These are phyloP conservation scores for Mesocentrotus franciscanus DNA, from an alignment of 53 echinoderm and acorn worm species.

Conservation along the genomic window DNA sequence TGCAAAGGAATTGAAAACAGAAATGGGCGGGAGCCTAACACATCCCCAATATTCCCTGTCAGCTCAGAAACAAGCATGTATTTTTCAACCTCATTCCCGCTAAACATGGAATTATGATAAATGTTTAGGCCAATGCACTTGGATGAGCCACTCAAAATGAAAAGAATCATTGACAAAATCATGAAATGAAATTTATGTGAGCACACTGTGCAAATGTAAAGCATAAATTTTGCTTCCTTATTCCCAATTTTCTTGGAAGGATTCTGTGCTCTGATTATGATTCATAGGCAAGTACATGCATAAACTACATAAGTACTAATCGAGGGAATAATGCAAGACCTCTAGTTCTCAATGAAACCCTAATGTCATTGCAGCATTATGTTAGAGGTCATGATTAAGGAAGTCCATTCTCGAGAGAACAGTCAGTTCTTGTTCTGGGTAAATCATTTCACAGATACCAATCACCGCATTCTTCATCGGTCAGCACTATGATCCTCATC, in stretches of 20 bases:
- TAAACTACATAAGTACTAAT: not conserved
- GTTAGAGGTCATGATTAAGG: not conserved
- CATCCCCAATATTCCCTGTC: not conserved
- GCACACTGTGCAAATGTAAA: not conserved
- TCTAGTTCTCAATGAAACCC: not conserved
- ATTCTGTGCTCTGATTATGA: not conserved
- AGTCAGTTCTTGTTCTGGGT: not conserved
- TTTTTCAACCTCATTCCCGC: not conserved
- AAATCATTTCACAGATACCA: not conserved
- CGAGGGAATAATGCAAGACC: not conserved
- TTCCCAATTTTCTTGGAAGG: not conserved
- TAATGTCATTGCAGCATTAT: not conserved
- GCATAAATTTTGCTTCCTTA: not conserved
- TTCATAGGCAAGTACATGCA: not conserved
- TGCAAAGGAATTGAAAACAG: no score
- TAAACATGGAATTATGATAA: not conserved
- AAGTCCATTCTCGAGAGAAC: not conserved
- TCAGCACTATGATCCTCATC: not conserved
- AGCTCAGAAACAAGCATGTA: not conserved
- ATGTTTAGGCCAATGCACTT: not conserved
- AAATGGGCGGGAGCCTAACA: no score
- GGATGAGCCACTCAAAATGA: not conserved
- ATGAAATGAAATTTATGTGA: not conserved
- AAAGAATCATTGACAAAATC: not conserved
- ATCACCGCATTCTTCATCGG: not conserved